These are phyloP conservation scores for Teleogryllus oceanicus DNA, from an alignment of 2,888 invertebrate genomes.

Conservation along the genomic window DNA sequence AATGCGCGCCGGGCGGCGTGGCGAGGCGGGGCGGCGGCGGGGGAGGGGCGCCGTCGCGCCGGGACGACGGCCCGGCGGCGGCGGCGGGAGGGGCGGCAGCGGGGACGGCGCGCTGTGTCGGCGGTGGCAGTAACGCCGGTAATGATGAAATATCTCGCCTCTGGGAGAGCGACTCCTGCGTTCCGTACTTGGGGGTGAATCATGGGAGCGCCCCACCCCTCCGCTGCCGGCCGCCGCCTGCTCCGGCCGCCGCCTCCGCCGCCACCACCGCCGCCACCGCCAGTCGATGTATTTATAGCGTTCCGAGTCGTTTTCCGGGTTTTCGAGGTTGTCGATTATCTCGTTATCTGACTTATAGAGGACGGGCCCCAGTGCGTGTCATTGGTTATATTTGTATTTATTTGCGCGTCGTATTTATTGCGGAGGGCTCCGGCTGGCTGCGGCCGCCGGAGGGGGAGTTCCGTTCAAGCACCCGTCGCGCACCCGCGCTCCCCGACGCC, in stretches of 20 bases:
- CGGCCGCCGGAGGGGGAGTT: neutral
- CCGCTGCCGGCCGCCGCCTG: neutral
- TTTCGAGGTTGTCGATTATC: constrained; percentile 34
- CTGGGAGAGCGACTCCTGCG: constrained; percentile 43
- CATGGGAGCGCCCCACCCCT: constrained; percentile 43
- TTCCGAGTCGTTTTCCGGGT: constrained; percentile 21
- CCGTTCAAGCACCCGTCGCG: no score
- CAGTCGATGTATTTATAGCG: constrained; percentile 21
- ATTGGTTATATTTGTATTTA: constrained; percentile 18
- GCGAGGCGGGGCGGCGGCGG: constrained; percentile 36
- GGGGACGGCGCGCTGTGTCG: constrained; percentile 23
- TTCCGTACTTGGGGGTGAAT: constrained; percentile 46
- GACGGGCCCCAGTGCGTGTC: neutral
- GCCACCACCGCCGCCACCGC: constrained; percentile 21
- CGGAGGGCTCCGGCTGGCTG: neutral
- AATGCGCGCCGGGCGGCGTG: constrained; percentile 42
- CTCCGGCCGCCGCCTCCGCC: neutral
- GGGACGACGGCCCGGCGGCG: constrained; percentile 39
- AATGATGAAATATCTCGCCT: constrained; percentile 55
- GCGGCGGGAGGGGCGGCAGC: constrained; percentile 30
- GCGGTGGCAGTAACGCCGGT: constrained; percentile 41
- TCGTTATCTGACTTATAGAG: constrained; percentile 29
- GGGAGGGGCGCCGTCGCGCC: constrained; percentile 26
- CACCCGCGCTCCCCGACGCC: no score
- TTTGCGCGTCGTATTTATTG: neutral